A percentile compares a stretch with the other conserved stretches of the same genome.
phyloP scores from a whole-genome alignment of 2,797 vertebrate genomes.

The Siniperca obscura region DNA sequence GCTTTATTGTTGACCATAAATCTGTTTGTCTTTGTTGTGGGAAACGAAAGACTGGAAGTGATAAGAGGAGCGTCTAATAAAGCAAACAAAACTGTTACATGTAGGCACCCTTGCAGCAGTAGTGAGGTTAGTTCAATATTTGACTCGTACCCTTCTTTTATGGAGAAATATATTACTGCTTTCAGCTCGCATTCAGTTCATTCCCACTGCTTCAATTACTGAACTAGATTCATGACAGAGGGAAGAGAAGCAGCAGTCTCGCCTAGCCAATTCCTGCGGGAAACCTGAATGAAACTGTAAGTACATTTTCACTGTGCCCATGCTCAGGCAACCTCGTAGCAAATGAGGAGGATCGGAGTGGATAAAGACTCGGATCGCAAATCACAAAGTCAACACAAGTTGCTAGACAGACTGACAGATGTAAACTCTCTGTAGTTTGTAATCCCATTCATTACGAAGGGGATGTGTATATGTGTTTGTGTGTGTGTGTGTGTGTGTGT shows the following conservation, averaged over 20 bases:
- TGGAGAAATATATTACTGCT: constrained; percentile 28
- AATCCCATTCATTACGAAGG: constrained; percentile 41
- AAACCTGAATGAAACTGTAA: constrained; percentile 58
- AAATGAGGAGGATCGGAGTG: constrained; percentile 34
- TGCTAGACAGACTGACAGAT: constrained; percentile 46
- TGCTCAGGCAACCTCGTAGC: constrained; percentile 31
- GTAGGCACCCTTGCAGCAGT: constrained; percentile 8
- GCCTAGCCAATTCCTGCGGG: constrained; percentile 35
- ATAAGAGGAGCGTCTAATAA: constrained; percentile 28
- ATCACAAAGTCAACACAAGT: constrained; percentile 56
- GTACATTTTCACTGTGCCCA: constrained; percentile 45
- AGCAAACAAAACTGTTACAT: constrained; percentile 33
- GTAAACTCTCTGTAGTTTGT: constrained; percentile 55
- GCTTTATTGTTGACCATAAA: constrained; percentile 19
- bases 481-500: constrained; percentile 3
- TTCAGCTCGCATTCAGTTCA: constrained; percentile 26
- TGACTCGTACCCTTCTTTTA: constrained; percentile 13
- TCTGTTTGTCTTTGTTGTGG: constrained; percentile 3
- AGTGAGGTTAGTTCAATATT: constrained; percentile 35
- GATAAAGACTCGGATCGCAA: constrained; percentile 31
- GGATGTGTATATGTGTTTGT: constrained; percentile 14
- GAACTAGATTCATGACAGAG: constrained; percentile 41
- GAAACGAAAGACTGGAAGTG: constrained; percentile 27
- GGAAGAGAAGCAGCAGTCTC: constrained; percentile 29
- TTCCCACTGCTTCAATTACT: constrained; percentile 38